Percentiles rank a stretch among this genome's conserved stretches.
Evolutionary conservation across 2,888 invertebrate genomes (phyloP).

Genomic region (Mythimna vitellina): DNA sequence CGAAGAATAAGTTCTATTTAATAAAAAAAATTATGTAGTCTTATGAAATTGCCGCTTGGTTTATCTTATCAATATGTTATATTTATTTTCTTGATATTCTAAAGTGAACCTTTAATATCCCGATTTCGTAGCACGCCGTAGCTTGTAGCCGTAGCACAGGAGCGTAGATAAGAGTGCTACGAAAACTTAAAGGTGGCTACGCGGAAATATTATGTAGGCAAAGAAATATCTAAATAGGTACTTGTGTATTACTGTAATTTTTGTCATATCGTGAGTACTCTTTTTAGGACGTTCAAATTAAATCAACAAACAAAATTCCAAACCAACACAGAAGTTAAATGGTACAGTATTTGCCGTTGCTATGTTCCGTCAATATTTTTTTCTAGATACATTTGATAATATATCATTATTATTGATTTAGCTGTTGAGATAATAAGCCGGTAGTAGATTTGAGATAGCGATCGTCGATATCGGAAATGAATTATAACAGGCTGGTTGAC

Average conservation of each 20-base stretch:
- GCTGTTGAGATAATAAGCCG: constrained; percentile 57
- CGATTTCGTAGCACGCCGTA: constrained; percentile 47
- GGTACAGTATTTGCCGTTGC: constrained; percentile 42
- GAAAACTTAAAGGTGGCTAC: constrained; percentile 9
- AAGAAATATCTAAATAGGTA: constrained; percentile 11
- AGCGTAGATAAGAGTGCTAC: constrained; percentile 21
- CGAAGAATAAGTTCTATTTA: neutral
- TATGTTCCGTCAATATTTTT: constrained; percentile 26
- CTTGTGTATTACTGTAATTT: neutral
- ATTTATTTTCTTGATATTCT: neutral
- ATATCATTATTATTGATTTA: constrained; percentile 48
- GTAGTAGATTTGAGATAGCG: constrained; percentile 51
- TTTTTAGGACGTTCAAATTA: constrained; percentile 35
- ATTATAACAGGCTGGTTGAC: constrained; percentile 71
- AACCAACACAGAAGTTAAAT: constrained; percentile 16
- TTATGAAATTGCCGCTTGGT: neutral
- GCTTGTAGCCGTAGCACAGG: constrained; percentile 34
- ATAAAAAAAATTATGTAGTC: neutral
- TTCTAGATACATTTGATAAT: constrained; percentile 31
- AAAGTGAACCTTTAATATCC: neutral
- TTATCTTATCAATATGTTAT: neutral
- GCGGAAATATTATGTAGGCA: constrained; percentile 20
- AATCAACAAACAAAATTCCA: constrained; percentile 39
- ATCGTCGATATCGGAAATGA: constrained; percentile 76
- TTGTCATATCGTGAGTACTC: constrained; percentile 18